phyloP scores from a whole-genome alignment of 2,797 vertebrate genomes.

The Manis crassicaudata region DNA sequence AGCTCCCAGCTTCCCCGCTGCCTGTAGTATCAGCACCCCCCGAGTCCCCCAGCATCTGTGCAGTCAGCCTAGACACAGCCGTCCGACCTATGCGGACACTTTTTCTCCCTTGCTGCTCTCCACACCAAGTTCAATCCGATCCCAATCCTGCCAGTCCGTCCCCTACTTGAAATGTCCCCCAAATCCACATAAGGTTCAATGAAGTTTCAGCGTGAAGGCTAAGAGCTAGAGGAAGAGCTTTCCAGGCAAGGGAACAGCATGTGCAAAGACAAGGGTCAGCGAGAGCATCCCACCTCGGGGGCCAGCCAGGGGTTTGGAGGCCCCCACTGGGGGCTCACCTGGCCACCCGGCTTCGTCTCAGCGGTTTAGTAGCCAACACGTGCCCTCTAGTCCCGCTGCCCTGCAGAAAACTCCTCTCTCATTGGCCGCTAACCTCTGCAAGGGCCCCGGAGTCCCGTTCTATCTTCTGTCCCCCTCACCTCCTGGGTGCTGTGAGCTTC shows the following conservation, averaged over 20 bases:
- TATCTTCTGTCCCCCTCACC: background rate
- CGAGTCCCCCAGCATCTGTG: background rate
- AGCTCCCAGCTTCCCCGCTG: background rate
- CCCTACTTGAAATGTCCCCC: background rate
- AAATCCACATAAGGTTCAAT: background rate
- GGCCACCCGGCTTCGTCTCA: background rate
- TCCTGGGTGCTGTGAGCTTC: background rate
- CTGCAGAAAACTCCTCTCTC: background rate
- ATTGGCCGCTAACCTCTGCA: fast-evolving
- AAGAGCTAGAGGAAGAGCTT: background rate
- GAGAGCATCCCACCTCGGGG: fast-evolving
- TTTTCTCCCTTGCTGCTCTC: background rate
- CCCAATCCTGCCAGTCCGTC: background rate
- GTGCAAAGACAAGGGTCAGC: fast-evolving
- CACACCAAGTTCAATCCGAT: background rate
- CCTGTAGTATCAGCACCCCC: fast-evolving
- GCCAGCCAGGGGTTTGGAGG: fast-evolving
- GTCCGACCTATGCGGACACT: background rate
- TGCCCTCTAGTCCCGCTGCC: background rate
- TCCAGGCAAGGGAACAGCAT: background rate
- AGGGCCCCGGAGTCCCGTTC: background rate
- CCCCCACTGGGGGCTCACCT: background rate
- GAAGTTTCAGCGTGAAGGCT: background rate
- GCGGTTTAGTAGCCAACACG: background rate
- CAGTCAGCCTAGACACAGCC: background rate